A percentile compares a stretch with the other conserved stretches of the same genome.
Evolutionary conservation across 2,797 vertebrate species (phyloP).

Genomic region (Varecia variegata): DNA sequence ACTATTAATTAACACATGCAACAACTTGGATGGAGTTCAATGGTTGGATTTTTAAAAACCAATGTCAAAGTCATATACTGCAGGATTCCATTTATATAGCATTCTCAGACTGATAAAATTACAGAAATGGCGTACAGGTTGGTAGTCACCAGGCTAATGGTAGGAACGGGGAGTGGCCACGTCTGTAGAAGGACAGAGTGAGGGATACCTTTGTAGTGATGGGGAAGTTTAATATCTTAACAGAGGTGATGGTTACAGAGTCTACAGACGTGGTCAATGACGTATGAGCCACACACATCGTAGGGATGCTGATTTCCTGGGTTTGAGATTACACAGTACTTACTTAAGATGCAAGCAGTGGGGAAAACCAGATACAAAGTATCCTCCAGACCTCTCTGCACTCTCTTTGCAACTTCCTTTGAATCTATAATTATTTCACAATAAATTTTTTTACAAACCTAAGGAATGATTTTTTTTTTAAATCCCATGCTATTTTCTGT

Average conservation of each 20-base stretch:
- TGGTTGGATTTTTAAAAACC: not conserved
- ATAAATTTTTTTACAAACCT: not conserved
- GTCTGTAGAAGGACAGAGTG: fast-evolving
- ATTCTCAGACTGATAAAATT: not conserved
- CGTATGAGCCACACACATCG: not conserved
- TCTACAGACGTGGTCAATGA: not conserved
- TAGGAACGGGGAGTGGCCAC: no score
- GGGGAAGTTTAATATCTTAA: not conserved
- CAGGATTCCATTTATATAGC: not conserved
- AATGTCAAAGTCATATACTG: not conserved
- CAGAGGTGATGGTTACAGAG: not conserved
- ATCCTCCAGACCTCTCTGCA: not conserved
- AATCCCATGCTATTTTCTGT: constrained; percentile 66
- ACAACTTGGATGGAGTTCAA: not conserved
- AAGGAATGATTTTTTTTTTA: not conserved
- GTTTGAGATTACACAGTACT: not conserved
- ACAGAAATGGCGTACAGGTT: not conserved
- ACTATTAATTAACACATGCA: fast-evolving
- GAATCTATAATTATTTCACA: not conserved
- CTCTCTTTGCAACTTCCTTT: not conserved
- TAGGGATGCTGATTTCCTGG: fast-evolving
- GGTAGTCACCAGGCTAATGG: fast-evolving
- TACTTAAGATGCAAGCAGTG: not conserved
- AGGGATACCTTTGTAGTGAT: not conserved
- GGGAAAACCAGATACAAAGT: fast-evolving